phyloP scores from a whole-genome alignment of 2,797 vertebrate species.

The Acanthis flammea region DNA sequence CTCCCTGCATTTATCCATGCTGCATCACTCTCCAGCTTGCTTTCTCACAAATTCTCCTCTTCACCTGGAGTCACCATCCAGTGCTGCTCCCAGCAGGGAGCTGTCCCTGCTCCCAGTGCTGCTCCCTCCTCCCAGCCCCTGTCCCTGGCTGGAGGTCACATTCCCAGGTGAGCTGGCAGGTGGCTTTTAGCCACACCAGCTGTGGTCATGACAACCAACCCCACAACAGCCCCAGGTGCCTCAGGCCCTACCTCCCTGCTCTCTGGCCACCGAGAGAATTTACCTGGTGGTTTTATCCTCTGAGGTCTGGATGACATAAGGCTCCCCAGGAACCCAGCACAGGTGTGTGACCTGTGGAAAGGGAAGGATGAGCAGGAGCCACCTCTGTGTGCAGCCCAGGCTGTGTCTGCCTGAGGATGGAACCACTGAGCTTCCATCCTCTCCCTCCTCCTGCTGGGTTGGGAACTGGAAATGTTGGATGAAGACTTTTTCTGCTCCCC shows the following conservation, averaged over 20 bases:
- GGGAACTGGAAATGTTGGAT: not conserved
- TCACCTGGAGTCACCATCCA: rapidly evolving
- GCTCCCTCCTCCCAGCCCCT: not conserved
- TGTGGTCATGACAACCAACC: not conserved
- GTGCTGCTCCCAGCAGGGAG: not conserved
- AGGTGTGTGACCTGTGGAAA: conserved; percentile 89
- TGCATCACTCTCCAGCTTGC: not conserved
- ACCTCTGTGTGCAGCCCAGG: not conserved
- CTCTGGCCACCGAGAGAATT: not conserved
- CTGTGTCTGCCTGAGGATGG: not conserved
- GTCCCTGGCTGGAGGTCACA: not conserved
- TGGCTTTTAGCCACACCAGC: not conserved
- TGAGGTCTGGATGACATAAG: conserved; percentile 85
- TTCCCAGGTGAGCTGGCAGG: not conserved
- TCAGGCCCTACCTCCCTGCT: not conserved
- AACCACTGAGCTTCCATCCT: not conserved
- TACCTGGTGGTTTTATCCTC: conserved; percentile 95
- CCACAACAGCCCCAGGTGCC: not conserved
- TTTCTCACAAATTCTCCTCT: not conserved
- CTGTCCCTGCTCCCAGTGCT: not conserved
- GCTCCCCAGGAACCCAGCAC: conserved; percentile 90
- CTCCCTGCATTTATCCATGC: rapidly evolving
- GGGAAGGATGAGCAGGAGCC: not conserved
- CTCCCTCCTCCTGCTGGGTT: rapidly evolving
- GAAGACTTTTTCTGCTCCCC: not conserved